phyloP scores from a whole-genome alignment of 2,888 invertebrate species.

The Drosophila mulleri region DNA sequence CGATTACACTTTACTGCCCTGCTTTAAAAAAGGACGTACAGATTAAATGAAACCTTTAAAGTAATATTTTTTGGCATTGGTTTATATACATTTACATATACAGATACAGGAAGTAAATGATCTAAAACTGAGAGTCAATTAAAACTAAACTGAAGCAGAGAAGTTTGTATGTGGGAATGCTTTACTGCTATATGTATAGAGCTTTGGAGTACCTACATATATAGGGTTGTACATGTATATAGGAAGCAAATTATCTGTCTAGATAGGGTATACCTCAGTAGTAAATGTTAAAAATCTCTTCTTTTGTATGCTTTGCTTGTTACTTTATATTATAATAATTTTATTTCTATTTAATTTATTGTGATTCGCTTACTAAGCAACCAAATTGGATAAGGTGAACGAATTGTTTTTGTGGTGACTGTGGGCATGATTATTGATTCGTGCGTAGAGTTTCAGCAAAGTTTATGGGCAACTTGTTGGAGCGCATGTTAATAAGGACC shows the following conservation, averaged over 20 bases:
- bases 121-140: background rate
- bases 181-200: too few species aligned
- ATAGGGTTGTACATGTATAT: too few species aligned
- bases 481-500: constrained; percentile 49
- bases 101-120: too few species aligned
- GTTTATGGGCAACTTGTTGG: constrained; percentile 62
- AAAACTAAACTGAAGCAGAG: background rate
- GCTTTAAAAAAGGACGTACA: too few species aligned
- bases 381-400: constrained; percentile 1
- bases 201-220: too few species aligned
- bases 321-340: background rate
- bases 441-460: constrained; percentile 49
- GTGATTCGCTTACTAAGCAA: background rate
- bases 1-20: background rate
- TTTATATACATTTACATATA: too few species aligned
- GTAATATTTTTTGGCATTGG: too few species aligned
- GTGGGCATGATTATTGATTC: constrained; percentile 50
- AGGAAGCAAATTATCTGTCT: too few species aligned
- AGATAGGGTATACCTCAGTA: background rate
- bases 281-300: background rate
- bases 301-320: background rate
- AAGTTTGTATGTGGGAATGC: background rate
- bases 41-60: too few species aligned
- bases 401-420: constrained; percentile 36
- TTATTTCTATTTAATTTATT: background rate